Evolutionary conservation across 2,113 vertebrate genomes (phyloP).

Genomic region (Tricholaema leucomelas): DNA sequence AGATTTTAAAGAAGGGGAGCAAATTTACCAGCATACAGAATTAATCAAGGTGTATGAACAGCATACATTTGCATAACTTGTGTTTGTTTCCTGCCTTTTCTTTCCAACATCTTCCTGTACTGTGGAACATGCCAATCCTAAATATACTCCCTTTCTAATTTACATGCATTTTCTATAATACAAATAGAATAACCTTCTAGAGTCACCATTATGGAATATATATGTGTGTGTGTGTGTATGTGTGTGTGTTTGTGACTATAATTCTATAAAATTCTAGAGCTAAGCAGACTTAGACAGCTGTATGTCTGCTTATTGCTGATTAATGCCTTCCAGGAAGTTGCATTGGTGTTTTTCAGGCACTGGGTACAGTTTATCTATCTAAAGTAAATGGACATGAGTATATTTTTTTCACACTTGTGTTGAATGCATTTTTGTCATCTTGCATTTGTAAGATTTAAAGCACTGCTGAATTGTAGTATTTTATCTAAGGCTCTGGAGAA

Average conservation of each 20-base stretch:
- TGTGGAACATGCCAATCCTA: neutral
- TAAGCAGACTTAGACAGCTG: neutral
- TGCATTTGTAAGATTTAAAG: neutral
- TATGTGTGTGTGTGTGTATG: neutral
- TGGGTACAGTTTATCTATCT: neutral
- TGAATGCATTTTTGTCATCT: neutral
- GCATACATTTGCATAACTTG: neutral
- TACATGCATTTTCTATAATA: neutral
- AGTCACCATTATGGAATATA: neutral
- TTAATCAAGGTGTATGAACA: neutral
- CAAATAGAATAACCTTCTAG: neutral
- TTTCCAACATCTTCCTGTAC: neutral
- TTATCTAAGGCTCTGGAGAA: conserved; percentile 89
- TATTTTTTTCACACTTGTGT: neutral
- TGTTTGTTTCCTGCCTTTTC: neutral
- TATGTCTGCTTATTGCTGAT: neutral
- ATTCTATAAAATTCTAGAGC: neutral
- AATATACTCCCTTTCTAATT: neutral
- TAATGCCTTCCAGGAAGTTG: neutral
- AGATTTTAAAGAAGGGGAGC: neutral
- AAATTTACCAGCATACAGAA: neutral
- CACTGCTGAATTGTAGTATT: neutral
- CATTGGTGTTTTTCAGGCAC: neutral
- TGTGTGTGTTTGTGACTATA: neutral
- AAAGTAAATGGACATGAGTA: neutral